phyloP scores from a whole-genome alignment of 1,140 invertebrate species.

The Aphaenogaster rudis region DNA sequence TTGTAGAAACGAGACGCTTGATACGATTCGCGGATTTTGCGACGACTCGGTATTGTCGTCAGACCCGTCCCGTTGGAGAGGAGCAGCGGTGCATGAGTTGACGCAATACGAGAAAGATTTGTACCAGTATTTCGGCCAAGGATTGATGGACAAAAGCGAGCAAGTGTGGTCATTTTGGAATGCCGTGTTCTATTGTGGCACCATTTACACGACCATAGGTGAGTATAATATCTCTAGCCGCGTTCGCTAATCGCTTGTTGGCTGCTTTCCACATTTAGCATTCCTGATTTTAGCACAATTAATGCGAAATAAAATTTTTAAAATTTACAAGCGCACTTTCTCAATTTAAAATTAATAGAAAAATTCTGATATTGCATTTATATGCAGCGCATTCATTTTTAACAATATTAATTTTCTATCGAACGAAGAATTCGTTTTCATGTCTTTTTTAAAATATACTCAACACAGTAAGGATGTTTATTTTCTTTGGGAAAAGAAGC shows the following conservation, averaged over 20 bases:
- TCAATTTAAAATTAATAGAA: constrained; percentile 17
- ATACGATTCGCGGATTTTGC: constrained; percentile 80
- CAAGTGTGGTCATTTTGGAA: constrained; percentile 96
- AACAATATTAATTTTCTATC: constrained; percentile 6
- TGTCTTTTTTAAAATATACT: background rate
- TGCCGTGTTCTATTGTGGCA: constrained; percentile 96
- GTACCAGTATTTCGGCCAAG: constrained; percentile 87
- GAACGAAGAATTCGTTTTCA: background rate
- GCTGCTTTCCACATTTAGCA: background rate
- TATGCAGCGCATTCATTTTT: background rate
- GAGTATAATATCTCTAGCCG: constrained; percentile 79
- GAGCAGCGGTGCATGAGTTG: constrained; percentile 84
- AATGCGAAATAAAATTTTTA: background rate
- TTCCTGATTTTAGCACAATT: background rate
- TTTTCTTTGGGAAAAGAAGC: constrained; percentile 15
- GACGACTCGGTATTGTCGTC: constrained; percentile 77
- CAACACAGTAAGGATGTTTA: background rate
- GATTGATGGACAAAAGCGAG: constrained; percentile 83
- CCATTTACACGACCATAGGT: constrained; percentile 98
- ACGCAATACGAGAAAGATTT: constrained; percentile 88
- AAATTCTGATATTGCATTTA: background rate
- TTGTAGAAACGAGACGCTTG: constrained; percentile 81
- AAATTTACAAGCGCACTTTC: background rate
- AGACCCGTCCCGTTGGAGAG: constrained; percentile 85
- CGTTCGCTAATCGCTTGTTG: background rate